A percentile compares a stretch with the other conserved stretches of the same genome.
Evolutionary conservation across 64 coral and sea anemone species (phyloP).

Genomic region (Anthopleura sola): DNA sequence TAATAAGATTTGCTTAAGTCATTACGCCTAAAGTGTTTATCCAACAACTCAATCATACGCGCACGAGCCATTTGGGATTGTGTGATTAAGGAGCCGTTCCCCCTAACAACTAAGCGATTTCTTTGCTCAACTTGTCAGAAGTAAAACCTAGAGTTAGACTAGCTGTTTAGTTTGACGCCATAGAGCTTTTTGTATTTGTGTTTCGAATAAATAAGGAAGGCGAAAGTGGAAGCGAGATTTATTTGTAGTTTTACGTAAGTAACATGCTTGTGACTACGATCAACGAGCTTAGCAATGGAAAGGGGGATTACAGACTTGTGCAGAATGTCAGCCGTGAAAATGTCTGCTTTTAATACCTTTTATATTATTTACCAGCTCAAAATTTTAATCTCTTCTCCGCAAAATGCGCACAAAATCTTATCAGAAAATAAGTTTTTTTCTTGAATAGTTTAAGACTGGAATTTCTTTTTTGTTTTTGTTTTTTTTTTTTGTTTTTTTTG

Average conservation of each 20-base stretch:
- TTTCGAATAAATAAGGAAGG: background rate
- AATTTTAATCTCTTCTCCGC: too few species aligned
- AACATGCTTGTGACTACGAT: background rate
- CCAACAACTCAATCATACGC: background rate
- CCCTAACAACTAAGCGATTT: background rate
- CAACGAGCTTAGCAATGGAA: background rate
- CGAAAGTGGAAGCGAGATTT: background rate
- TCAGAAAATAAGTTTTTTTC: too few species aligned
- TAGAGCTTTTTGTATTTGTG: background rate
- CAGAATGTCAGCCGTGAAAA: too few species aligned
- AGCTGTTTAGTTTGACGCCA: background rate
- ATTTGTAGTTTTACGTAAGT: background rate
- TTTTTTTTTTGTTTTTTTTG: too few species aligned
- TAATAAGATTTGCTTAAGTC: background rate
- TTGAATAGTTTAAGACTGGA: too few species aligned
- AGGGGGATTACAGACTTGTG: background rate
- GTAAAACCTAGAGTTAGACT: background rate
- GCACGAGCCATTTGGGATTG: background rate
- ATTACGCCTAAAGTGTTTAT: constrained; percentile 3
- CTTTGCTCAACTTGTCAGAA: background rate
- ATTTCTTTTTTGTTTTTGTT: too few species aligned
- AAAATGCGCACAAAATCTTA: too few species aligned
- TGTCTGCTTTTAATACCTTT: too few species aligned
- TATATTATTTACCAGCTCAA: too few species aligned
- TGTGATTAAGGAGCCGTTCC: background rate